A percentile compares a stretch with the other conserved stretches of the same genome.
Evolutionary conservation across 2,113 vertebrate species (phyloP).

Genomic region (Brachirus orientalis): DNA sequence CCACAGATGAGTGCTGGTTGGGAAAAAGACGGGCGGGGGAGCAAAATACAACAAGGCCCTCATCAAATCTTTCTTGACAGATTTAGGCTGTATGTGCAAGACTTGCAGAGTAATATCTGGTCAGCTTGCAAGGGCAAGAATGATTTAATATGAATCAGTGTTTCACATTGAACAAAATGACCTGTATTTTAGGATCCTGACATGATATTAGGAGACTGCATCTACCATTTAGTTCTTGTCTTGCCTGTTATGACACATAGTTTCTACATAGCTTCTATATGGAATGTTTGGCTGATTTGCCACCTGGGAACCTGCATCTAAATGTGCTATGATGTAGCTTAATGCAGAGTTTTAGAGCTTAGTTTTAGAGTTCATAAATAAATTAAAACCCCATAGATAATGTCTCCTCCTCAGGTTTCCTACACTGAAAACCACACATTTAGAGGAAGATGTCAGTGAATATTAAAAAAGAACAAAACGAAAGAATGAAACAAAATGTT

Average conservation of each 20-base stretch:
- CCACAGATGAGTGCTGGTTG: slow-evolving; percentile 73
- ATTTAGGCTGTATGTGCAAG: slow-evolving; percentile 76
- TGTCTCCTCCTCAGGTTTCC: slow-evolving; percentile 8
- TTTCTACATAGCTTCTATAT: no score
- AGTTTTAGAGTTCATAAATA: slow-evolving; percentile 15
- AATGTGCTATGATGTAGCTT: slow-evolving; percentile 50
- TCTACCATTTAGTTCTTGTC: slow-evolving; percentile 63
- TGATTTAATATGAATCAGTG: slow-evolving; percentile 67
- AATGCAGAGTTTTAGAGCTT: slow-evolving; percentile 8
- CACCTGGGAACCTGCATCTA: slow-evolving; percentile 29
- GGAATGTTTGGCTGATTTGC: slow-evolving; percentile 38
- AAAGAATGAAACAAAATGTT: neutral
- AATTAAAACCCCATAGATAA: slow-evolving; percentile 18
- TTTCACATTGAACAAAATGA: slow-evolving; percentile 64
- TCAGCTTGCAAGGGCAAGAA: slow-evolving; percentile 53
- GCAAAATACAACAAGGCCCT: slow-evolving; percentile 77
- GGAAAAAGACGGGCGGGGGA: slow-evolving; percentile 50
- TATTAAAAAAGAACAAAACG: no score
- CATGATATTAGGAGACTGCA: slow-evolving; percentile 47
- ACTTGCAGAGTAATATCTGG: slow-evolving; percentile 71
- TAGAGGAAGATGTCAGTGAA: neutral
- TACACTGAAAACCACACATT: neutral
- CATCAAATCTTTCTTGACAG: slow-evolving; percentile 82
- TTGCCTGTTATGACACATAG: slow-evolving; percentile 36
- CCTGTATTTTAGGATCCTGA: slow-evolving; percentile 63